A percentile compares a stretch with the other conserved stretches of the same genome.
Conservation (phyloP, 2,113 vertebrate species). For the Ictalurus punctatus region DNA sequence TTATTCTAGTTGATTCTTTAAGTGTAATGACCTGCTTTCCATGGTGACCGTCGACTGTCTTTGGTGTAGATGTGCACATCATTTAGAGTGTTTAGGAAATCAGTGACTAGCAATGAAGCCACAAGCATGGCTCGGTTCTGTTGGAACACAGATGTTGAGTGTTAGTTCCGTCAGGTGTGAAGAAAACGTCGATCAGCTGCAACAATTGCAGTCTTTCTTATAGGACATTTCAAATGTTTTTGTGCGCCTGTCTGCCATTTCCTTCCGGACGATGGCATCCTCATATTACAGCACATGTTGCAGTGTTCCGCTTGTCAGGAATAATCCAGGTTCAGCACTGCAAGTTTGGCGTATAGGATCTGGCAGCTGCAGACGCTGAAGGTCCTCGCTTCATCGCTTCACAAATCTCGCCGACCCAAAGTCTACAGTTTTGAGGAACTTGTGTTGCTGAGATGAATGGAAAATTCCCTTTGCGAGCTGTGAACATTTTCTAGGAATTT, state of each 20-base stretch:
- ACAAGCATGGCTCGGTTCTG: background rate
- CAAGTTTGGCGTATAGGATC: background rate
- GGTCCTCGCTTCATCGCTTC: conserved; percentile 24
- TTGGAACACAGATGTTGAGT: background rate
- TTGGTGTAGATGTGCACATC: background rate
- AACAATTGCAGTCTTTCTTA: background rate
- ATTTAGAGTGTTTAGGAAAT: background rate
- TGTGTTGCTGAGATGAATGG: conserved; percentile 56
- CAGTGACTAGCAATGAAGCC: background rate
- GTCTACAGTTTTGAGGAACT: conserved; percentile 6
- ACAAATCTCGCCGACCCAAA: background rate
- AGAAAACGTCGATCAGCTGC: background rate
- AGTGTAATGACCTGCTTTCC: conserved; percentile 53
- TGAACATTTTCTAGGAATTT: conserved; percentile 57
- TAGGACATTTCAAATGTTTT: background rate
- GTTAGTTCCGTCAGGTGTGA: background rate
- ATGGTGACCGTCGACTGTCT: conserved; percentile 38
- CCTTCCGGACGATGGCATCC: background rate
- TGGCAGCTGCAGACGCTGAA: background rate
- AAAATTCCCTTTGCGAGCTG: conserved; percentile 66
- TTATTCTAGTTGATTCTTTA: background rate
- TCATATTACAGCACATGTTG: conserved; percentile 11
- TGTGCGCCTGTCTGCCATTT: conserved; percentile 12
- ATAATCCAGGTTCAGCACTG: background rate
- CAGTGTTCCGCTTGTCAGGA: background rate